Percentiles rank a stretch among this genome's conserved stretches.
phyloP scores from a whole-genome alignment of 1,140 invertebrate genomes.

The Psilanteris sp. region DNA sequence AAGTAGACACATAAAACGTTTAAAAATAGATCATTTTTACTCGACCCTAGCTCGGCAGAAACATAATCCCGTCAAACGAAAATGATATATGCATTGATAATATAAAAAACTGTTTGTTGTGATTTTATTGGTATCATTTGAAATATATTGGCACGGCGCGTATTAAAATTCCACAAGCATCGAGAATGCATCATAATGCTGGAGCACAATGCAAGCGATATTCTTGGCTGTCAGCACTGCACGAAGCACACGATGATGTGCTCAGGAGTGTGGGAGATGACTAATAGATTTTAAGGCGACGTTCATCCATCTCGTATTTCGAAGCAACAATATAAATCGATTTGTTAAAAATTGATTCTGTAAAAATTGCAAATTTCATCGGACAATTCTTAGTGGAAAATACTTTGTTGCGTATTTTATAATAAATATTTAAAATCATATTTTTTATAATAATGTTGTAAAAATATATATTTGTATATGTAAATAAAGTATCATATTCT shows the following conservation, averaged over 20 bases:
- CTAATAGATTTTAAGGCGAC: slow-evolving; percentile 74
- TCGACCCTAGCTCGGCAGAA: slow-evolving; percentile 18
- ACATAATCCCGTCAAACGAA: slow-evolving; percentile 47
- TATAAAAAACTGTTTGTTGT: slow-evolving; percentile 59
- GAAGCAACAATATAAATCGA: slow-evolving; percentile 71
- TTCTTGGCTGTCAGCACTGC: slow-evolving; percentile 70
- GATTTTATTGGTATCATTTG: slow-evolving; percentile 64
- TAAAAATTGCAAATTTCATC: slow-evolving; percentile 27
- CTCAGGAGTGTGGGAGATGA: slow-evolving; percentile 71
- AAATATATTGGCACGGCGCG: slow-evolving; percentile 59
- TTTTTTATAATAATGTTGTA: too few relatives aligned
- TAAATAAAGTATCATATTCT: too few relatives aligned
- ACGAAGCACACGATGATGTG: slow-evolving; percentile 46
- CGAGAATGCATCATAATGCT: slow-evolving; percentile 66
- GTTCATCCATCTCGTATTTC: slow-evolving; percentile 72
- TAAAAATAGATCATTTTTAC: slow-evolving; percentile 46
- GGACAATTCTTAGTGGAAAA: slow-evolving; percentile 11
- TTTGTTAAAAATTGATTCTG: slow-evolving; percentile 41
- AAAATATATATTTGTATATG: too few relatives aligned
- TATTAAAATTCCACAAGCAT: slow-evolving; percentile 69
- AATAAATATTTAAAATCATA: too few relatives aligned
- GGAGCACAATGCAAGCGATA: slow-evolving; percentile 68
- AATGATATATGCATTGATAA: slow-evolving; percentile 59
- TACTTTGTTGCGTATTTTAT: too few relatives aligned
- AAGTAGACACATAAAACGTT: slow-evolving; percentile 10